phyloP scores from a whole-genome alignment of 2,888 invertebrate species.

The Bombylius major region DNA sequence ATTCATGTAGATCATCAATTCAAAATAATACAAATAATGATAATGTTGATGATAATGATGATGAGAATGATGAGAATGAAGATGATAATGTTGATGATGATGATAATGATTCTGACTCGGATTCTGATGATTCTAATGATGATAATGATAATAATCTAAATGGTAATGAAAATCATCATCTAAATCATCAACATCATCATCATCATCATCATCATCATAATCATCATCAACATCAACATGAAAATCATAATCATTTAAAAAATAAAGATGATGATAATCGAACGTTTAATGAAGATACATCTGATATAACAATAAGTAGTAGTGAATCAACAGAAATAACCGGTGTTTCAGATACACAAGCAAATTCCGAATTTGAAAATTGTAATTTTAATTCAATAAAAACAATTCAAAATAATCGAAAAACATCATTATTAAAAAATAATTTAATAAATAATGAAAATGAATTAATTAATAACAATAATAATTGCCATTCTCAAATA shows the following conservation, averaged over 20 bases:
- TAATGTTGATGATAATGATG: conserved; percentile 5
- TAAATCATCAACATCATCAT: too few relatives aligned
- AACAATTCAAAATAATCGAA: not conserved
- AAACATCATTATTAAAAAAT: not conserved
- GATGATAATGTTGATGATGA: conserved; percentile 1
- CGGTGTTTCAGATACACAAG: conserved; percentile 29
- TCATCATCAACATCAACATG: too few relatives aligned
- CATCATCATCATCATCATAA: too few relatives aligned
- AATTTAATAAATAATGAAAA: not conserved
- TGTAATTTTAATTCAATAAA: not conserved
- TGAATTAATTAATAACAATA: not conserved
- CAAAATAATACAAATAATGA: conserved; percentile 2
- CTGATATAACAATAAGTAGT: conserved; percentile 30
- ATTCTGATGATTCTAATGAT: too few relatives aligned
- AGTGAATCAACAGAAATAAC: conserved; percentile 35
- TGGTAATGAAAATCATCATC: too few relatives aligned
- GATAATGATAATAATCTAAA: too few relatives aligned
- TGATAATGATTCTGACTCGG: too few relatives aligned
- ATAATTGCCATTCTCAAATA: not conserved
- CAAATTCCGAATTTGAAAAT: conserved; percentile 18
- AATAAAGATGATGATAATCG: not conserved
- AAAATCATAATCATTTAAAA: too few relatives aligned
- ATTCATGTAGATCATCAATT: conserved; percentile 13
- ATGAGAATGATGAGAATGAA: conserved; percentile 7
- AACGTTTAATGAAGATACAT: conserved; percentile 14